A percentile compares a stretch with the other conserved stretches of the same genome.
Conservation (phyloP, 2,888 invertebrate species). For the Anaspis maculata region DNA sequence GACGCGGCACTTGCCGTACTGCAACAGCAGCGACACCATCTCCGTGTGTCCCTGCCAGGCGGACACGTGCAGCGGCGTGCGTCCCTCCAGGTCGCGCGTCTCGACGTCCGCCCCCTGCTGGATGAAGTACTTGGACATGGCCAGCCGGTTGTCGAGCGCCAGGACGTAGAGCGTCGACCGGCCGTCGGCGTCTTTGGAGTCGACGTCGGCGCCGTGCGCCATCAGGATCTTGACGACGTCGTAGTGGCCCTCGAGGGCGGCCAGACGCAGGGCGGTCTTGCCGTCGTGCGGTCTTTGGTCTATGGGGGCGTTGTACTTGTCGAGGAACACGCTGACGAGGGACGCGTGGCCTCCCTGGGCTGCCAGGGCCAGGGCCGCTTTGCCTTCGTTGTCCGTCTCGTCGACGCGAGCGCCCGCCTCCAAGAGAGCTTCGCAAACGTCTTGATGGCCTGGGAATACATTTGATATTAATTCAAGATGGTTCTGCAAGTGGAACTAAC, state of each 20-base stretch:
- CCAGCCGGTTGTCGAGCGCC: constrained; percentile 76
- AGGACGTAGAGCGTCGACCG: constrained; percentile 87
- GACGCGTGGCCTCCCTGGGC: constrained; percentile 80
- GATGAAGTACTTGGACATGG: constrained; percentile 75
- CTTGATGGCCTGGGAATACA: constrained; percentile 79
- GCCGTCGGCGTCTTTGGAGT: constrained; percentile 86
- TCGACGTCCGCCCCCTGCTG: constrained; percentile 77
- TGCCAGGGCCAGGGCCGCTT: constrained; percentile 78
- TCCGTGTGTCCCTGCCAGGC: constrained; percentile 93
- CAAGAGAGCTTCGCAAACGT: constrained; percentile 71
- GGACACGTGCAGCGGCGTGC: constrained; percentile 83
- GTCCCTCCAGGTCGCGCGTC: constrained; percentile 77
- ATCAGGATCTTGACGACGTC: constrained; percentile 65
- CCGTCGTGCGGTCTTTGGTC: constrained; percentile 87
- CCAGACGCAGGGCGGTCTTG: constrained; percentile 74
- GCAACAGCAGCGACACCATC: constrained; percentile 79
- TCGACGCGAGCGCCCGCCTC: constrained; percentile 85
- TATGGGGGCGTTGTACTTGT: constrained; percentile 68
- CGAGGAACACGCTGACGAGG: constrained; percentile 57
- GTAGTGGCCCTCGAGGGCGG: constrained; percentile 78
- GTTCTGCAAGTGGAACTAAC: too few species aligned
- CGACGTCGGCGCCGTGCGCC: constrained; percentile 70
- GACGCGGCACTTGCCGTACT: constrained; percentile 70
- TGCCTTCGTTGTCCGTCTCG: constrained; percentile 86
- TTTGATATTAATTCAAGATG: too few species aligned